These are phyloP conservation scores for Neodon shergylaensis DNA, from an alignment of 2,113 vertebrate species.

Conservation along the genomic window DNA sequence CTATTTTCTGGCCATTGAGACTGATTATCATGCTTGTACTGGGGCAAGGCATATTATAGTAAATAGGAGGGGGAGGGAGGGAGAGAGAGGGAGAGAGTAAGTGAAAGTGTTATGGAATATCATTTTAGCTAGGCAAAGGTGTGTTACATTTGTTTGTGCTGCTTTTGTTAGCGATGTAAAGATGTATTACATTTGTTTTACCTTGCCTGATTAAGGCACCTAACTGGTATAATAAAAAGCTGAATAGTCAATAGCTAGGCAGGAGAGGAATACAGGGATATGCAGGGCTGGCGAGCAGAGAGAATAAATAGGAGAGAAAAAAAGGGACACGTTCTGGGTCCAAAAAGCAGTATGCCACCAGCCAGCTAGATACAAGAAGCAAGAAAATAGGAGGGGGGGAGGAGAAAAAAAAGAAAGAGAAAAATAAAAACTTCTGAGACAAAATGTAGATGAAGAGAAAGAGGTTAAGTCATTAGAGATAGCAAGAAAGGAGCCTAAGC, in stretches of 20 bases:
- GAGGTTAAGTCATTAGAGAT: neutral
- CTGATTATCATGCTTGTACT: neutral
- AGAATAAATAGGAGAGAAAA: neutral
- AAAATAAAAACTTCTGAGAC: neutral
- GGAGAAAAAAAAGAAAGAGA: neutral
- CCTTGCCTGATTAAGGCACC: neutral
- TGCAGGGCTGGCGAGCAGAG: neutral
- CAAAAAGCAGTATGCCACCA: neutral
- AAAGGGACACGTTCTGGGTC: neutral
- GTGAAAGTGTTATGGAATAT: neutral
- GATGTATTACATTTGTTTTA: neutral
- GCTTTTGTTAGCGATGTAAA: neutral
- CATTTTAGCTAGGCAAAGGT: neutral
- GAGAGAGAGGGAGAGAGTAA: too few relatives aligned
- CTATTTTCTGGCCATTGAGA: neutral
- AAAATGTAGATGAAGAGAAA: neutral
- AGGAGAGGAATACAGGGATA: neutral
- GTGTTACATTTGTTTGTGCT: neutral
- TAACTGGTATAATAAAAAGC: neutral
- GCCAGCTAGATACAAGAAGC: neutral
- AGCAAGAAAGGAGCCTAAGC: neutral
- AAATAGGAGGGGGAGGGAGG: neutral
- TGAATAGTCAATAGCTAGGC: neutral
- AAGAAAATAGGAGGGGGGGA: too few relatives aligned
- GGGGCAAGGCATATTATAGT: neutral